phyloP scores from a whole-genome alignment of 2,113 vertebrate species.

The Hypomesus transpacificus region DNA sequence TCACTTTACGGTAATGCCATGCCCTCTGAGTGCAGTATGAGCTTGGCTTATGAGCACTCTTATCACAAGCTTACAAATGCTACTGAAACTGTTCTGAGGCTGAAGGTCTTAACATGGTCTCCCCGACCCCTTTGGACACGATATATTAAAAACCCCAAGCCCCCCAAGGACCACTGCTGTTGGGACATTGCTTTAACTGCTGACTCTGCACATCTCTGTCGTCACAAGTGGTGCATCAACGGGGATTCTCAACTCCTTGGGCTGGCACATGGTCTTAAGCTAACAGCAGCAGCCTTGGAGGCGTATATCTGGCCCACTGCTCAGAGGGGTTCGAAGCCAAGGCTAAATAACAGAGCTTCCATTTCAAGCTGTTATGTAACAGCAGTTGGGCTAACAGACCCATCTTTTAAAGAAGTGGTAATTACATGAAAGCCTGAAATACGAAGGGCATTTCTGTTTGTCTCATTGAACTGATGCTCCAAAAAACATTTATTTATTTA shows the following conservation, averaged over 20 bases:
- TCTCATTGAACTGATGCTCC: slow-evolving; percentile 38
- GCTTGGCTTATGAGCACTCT: slow-evolving; percentile 24
- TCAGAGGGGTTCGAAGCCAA: slow-evolving; percentile 44
- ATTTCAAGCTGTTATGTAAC: slow-evolving; percentile 60
- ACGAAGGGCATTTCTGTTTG: slow-evolving; percentile 49
- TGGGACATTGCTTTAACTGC: not conserved
- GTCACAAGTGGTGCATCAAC: slow-evolving; percentile 25
- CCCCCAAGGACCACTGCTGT: not conserved
- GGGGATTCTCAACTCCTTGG: slow-evolving; percentile 30
- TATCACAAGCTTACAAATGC: slow-evolving; percentile 40
- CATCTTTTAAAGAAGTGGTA: slow-evolving; percentile 45
- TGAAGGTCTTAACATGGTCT: not conserved
- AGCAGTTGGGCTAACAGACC: slow-evolving; percentile 56
- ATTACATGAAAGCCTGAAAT: slow-evolving; percentile 51
- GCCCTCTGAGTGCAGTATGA: slow-evolving; percentile 19
- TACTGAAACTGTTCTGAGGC: slow-evolving; percentile 6
- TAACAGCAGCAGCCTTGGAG: slow-evolving; percentile 25
- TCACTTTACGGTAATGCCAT: slow-evolving; percentile 24
- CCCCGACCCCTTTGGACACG: not conserved
- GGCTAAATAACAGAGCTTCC: slow-evolving; percentile 52
- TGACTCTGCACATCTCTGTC: slow-evolving; percentile 8
- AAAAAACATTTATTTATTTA: slow-evolving; percentile 39
- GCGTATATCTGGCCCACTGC: slow-evolving; percentile 41
- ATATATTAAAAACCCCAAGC: not conserved
- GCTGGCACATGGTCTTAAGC: slow-evolving; percentile 21